Percentiles rank a stretch among this genome's conserved stretches.
phyloP scores from a whole-genome alignment of 1,140 invertebrate species.

The Aradophagus sp. region DNA sequence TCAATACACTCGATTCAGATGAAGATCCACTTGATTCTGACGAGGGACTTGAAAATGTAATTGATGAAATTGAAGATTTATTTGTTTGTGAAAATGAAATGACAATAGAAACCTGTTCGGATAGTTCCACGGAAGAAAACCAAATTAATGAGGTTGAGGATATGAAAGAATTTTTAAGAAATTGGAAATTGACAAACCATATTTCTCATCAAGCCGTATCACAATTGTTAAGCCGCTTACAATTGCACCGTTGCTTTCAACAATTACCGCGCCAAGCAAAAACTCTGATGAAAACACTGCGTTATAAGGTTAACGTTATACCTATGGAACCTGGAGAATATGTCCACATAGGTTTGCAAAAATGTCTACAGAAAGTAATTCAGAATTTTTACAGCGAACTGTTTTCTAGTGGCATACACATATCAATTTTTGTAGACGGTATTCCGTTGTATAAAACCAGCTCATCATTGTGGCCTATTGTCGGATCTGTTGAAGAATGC shows the following conservation, averaged over 20 bases:
- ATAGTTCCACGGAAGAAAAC: not conserved
- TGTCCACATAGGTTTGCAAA: constrained; percentile 20
- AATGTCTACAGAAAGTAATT: constrained; percentile 13
- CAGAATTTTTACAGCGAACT: not conserved
- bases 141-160: constrained; percentile 1
- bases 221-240: constrained; percentile 6
- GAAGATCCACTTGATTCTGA: constrained; percentile 3
- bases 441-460: constrained; percentile 11
- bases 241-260: constrained; percentile 10
- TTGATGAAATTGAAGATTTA: not conserved
- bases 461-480: constrained; percentile 27
- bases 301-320: constrained; percentile 2
- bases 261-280: constrained; percentile 6
- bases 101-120: not conserved
- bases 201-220: constrained; percentile 7
- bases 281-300: constrained; percentile 15
- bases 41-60: not conserved
- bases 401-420: not conserved
- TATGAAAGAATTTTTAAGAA: constrained; percentile 2
- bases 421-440: constrained; percentile 1
- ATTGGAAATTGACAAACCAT: constrained; percentile 17
- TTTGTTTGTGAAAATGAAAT: not conserved
- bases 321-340: constrained; percentile 22
- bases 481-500: constrained; percentile 5
- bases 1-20: not conserved